A percentile compares a stretch with the other conserved stretches of the same genome.
These are phyloP conservation scores for Slavum lentiscoides DNA, from an alignment of 2,888 invertebrate genomes.

Conservation along the genomic window DNA sequence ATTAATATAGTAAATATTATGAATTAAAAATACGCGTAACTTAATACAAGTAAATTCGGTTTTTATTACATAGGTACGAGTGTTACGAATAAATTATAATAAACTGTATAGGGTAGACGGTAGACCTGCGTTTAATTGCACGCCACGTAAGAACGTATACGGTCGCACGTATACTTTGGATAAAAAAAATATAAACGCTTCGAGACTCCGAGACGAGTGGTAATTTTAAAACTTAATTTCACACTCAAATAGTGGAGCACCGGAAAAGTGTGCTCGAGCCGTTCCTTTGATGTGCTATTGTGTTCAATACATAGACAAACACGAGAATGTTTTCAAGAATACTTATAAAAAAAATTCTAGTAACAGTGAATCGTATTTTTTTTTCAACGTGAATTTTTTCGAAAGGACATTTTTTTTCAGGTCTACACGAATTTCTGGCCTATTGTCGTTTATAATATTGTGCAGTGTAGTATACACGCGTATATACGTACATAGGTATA, in stretches of 20 bases:
- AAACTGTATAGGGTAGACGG: neutral
- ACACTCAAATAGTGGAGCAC: neutral
- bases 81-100: too few relatives aligned
- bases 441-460: neutral
- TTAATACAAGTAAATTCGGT: too few relatives aligned
- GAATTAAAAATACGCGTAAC: too few relatives aligned
- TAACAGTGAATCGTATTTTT: neutral
- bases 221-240: slow-evolving; percentile 46
- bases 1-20: too few relatives aligned
- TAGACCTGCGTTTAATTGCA: slow-evolving; percentile 12
- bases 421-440: neutral
- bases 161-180: neutral
- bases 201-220: slow-evolving; percentile 8
- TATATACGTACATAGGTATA: neutral
- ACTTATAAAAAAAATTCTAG: slow-evolving; percentile 7
- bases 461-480: neutral
- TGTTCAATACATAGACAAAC: slow-evolving; percentile 28
- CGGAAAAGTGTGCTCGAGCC: slow-evolving; percentile 11
- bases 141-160: neutral
- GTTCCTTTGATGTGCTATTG: slow-evolving; percentile 34
- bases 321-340: slow-evolving; percentile 12
- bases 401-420: neutral
- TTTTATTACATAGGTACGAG: neutral
- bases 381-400: neutral
- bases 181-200: slow-evolving; percentile 33